Base-by-base conservation (phyloP, 2,797 vertebrate species). In the Streptopelia turtur region DNA sequence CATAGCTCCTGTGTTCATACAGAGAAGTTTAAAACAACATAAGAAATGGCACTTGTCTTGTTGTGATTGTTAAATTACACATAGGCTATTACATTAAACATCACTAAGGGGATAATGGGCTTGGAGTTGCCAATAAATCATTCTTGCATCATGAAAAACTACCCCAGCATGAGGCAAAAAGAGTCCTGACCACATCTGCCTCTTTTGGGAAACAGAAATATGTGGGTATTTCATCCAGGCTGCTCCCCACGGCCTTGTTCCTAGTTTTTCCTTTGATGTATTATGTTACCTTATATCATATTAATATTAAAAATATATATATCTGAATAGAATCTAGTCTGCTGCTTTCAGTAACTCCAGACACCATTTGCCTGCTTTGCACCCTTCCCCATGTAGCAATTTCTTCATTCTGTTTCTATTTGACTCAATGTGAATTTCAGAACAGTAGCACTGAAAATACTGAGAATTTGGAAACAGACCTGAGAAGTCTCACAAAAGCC, bases 291-390 rank as follows among this genome's bases (percentile, higher is more conserved):
- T 77, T 82, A 68, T 77, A 84, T 31, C 41, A 72, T 72, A 93
- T 63, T 82, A 43, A n/a, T 66, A 63, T 37, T 52, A 3, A 21
- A 27, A 16, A 50, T 75, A 63, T 39, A 86, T 55, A 50, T 33
- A 47, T 13, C 28, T 49, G 33, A 72, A 20, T n/a, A 86, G 56
- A 90, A 91, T 30, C 25, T 41, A 65, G 74, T 78, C 59, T 21
- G 16, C 50, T 90, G 45, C 33, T 75, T 94, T 94, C 95, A 95
- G 63, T 74, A 90, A 84, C 56, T 95, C 75, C 92, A 96, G 90
- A 89, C 43, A 77, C 35, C 53, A 68, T 30, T 64, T 59, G 63
- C 77, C 56, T 69, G 69, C 39, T 90, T 77, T 77, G 25, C 41
- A 64, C 31, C 15, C 56, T 71, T 53, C 53, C 33, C 37, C 52